phyloP scores from a whole-genome alignment of 1,140 invertebrate genomes.

The Drosophila chauvacae region DNA sequence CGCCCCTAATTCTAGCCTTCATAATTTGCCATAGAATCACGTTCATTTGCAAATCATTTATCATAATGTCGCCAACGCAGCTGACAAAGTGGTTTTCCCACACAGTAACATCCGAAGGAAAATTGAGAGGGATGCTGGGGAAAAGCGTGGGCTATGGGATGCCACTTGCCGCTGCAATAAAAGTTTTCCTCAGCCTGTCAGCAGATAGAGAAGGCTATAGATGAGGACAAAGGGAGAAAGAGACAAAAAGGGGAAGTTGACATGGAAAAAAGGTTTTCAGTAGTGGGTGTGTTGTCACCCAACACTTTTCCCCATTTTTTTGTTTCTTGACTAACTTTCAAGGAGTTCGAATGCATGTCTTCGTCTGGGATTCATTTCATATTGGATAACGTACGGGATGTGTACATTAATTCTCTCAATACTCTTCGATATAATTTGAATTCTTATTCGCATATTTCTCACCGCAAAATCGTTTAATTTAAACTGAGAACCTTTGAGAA shows the following conservation, averaged over 20 bases:
- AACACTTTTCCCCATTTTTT: constrained; percentile 2
- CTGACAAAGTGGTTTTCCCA: constrained; percentile 48
- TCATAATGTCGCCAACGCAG: constrained; percentile 34
- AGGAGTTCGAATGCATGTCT: not conserved
- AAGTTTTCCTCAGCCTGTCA: constrained; percentile 26
- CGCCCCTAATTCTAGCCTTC: constrained; percentile 25
- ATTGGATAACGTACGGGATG: not conserved
- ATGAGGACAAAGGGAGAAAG: not conserved
- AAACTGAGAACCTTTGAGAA: constrained; percentile 1
- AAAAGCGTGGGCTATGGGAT: constrained; percentile 27
- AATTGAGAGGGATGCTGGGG: constrained; percentile 23
- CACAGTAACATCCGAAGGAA: constrained; percentile 10
- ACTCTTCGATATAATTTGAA: not conserved
- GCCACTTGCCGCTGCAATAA: constrained; percentile 33
- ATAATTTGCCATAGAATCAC: constrained; percentile 49
- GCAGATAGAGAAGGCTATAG: not conserved
- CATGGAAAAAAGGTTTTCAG: constrained; percentile 25
- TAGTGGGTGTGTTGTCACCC: not conserved
- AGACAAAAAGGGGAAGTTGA: not conserved
- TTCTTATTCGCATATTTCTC: not conserved
- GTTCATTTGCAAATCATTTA: constrained; percentile 60
- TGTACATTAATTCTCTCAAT: not conserved
- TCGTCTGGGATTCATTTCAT: not conserved
- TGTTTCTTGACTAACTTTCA: constrained; percentile 20
- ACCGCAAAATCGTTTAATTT: not conserved